Evolutionary conservation across 2,888 invertebrate species (phyloP), one percentile per base, ranked within the genome.

Genomic region (Bimastos eiseni): DNA sequence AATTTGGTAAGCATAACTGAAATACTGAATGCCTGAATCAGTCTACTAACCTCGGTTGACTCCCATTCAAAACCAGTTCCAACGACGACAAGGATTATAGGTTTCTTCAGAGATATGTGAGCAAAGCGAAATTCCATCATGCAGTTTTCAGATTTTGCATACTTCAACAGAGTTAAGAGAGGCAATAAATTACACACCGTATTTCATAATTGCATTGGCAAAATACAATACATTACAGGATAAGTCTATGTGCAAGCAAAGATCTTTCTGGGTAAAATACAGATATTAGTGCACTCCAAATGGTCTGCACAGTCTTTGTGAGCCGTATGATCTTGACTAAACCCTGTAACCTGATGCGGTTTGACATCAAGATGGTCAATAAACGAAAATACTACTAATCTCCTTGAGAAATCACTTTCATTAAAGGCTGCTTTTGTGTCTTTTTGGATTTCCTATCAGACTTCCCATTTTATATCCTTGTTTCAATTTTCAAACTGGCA

Each of bases 61-160:
- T 94, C 94, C 95, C 95, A 95, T 24, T 92, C 91, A 90, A 93
- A 93, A 0, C 94, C 94, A 33, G 94, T 94, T 1, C 95, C 95
- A 17, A 94, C 94, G 15, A 94, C 93, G 21, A 93, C 94, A n/a
- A 94, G 86, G 21, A 95, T 92, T 13, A 94, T 93, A 13, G 95
- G 95, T 41, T 94, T 93, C 90, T 93, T 93, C 83, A 94, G 93
- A 38, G 93, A 93, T 13, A 93, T 92, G 15, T 94, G 92, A n/a
- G 94, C 94, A 93, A 94, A 95, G 37, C 94, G 92, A 91, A 94
- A 95, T 93, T 95, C 95, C 94, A 94, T 94, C 92, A 93, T 93
- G 92, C 95, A 95, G 90, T 94, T 94, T 90, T 92, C 93, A 0
- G 95, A 95, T 89, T 92, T 91, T 0, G 93, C 94, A 93, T 95